phyloP scores from a whole-genome alignment of 2,113 vertebrate species.

The Alethe diademata region DNA sequence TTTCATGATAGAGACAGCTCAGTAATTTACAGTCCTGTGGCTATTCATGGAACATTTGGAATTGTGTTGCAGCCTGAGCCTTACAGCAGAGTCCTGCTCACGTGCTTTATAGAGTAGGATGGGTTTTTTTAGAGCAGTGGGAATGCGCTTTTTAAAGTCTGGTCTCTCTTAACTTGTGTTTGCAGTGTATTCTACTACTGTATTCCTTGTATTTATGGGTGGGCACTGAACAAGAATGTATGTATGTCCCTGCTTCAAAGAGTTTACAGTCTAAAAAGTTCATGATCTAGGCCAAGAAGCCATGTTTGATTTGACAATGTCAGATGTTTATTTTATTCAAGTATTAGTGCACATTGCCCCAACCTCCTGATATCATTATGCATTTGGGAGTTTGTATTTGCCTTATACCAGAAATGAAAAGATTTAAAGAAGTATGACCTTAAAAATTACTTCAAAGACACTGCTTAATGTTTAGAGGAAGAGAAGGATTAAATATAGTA shows the following conservation, averaged over 20 bases:
- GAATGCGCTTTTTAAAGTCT: not conserved
- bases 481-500: not conserved
- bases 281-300: not conserved
- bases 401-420: not conserved
- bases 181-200: not conserved
- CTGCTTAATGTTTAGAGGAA: not conserved
- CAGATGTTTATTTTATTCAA: not conserved
- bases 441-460: not conserved
- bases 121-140: not conserved
- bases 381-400: not conserved
- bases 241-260: not conserved
- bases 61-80: not conserved
- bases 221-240: not conserved
- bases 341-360: not conserved
- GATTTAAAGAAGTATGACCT: not conserved
- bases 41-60: not conserved
- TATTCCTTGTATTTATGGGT: not conserved
- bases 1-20: not conserved
- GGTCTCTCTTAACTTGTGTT: not conserved
- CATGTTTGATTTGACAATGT: not conserved
- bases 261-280: not conserved
- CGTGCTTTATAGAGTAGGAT: not conserved
- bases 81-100: rapidly evolving
- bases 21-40: not conserved
- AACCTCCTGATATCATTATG: not conserved